Base-by-base conservation (phyloP, 2,888 invertebrate species). In the Lasioglossum marginatum region DNA sequence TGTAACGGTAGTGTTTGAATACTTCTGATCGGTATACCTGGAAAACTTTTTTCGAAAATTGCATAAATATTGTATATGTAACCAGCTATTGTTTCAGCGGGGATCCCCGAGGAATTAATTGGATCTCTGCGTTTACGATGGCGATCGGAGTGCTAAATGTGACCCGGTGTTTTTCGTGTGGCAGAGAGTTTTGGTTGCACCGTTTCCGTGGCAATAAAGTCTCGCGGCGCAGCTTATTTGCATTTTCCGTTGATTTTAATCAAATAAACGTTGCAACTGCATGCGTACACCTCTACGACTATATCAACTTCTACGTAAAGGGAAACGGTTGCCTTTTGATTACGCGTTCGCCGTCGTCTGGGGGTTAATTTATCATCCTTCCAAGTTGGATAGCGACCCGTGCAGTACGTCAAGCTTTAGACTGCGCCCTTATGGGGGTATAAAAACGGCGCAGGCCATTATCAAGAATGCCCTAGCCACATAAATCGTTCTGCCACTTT, bases 241-340 rank as follows among this genome's bases (percentile, higher is more conserved):
- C 40, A 43, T 27, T 16, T 27, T 8, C 8, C n/a, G 37, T 60
- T 60, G 60, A 60, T 60, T 60, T 60, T 60, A 27, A 60, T 60
- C 60, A 16, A 31, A 60, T 60, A 60, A 60, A 60, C 60, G 27
- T 31, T 60, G 60, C 60, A 2, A 31, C 60, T 27, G 16, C 60
- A 31, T 14, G 31, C 60, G 27, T 5, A 14, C 4, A 4, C 27
- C 60, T 60, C 14, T 60, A n/a, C n/a, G 52, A 23, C 60, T 60
- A 60, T 27, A 60, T 60, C 60, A 60, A 27, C 60, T 60, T 27
- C 14, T 16, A 14, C 27, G 27, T 31, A 16, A 60, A 27, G 60
- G 60, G 16, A 60, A 60, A 60, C 60, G 60, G 60, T 60, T 60
- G 60, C 60, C 60, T 31, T 60, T 60, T 60, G 60, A 60, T 60